Conservation (phyloP, 1,140 invertebrate species). For the Zaprionus kolodkinae region DNA sequence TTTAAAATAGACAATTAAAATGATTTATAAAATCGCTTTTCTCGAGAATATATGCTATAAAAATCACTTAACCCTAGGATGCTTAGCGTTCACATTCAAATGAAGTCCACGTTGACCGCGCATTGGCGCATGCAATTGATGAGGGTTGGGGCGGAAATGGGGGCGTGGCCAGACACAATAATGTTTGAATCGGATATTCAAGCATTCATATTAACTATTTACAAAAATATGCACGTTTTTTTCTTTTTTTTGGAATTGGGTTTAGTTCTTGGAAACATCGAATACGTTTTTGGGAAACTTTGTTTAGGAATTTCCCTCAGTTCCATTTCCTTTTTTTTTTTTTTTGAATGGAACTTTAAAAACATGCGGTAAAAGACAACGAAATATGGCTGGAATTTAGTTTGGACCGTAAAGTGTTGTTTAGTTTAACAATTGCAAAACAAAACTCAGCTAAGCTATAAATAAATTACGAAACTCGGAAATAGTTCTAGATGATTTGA, state of each 20-base stretch:
- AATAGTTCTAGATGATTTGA: conserved; percentile 9
- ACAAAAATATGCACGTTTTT: conserved; percentile 73
- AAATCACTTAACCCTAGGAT: conserved; percentile 75
- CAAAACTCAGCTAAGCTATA: conserved; percentile 63
- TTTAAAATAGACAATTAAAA: conserved; percentile 83
- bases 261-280: conserved; percentile 58
- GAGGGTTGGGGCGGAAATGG: conserved; percentile 12
- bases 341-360: conserved; percentile 51
- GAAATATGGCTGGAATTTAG: conserved; percentile 32
- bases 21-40: conserved; percentile 78
- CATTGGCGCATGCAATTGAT: conserved; percentile 22
- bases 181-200: conserved; percentile 70
- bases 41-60: conserved; percentile 60
- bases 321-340: neutral
- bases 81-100: conserved; percentile 79
- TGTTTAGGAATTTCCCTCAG: neutral
- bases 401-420: conserved; percentile 52
- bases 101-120: conserved; percentile 45
- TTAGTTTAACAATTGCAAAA: conserved; percentile 78
- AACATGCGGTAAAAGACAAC: conserved; percentile 51
- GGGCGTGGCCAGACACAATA: conserved; percentile 25
- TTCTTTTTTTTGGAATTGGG: conserved; percentile 36
- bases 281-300: conserved; percentile 63
- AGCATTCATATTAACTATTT: conserved; percentile 74
- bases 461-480: conserved; percentile 18